Percentiles rank a stretch among this genome's conserved stretches.
Evolutionary conservation across 2,113 vertebrate species (phyloP).

Genomic region (Dicerorhinus sumatrensis): DNA sequence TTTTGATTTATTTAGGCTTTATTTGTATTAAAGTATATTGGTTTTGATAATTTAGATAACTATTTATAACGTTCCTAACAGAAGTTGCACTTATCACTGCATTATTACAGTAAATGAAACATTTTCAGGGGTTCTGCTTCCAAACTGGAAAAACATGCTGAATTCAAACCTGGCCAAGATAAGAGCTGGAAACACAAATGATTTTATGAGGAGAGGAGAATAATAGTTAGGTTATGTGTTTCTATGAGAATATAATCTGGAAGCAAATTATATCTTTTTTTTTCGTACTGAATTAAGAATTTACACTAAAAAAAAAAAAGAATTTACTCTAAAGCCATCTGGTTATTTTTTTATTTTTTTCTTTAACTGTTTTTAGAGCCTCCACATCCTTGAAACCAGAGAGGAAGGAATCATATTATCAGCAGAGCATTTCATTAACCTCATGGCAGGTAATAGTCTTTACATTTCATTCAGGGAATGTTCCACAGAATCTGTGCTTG

Average conservation of each 20-base stretch:
- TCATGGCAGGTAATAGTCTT: background rate
- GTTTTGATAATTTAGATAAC: background rate
- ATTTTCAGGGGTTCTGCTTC: background rate
- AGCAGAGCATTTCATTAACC: background rate
- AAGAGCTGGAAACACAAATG: conserved; percentile 4
- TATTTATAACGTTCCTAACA: conserved; percentile 17
- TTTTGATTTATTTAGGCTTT: conserved; percentile 23
- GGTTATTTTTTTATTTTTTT: background rate
- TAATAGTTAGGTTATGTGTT: background rate
- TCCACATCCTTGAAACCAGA: background rate
- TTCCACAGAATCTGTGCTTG: background rate
- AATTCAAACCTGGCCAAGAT: background rate
- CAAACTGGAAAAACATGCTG: background rate
- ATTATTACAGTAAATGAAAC: conserved; percentile 25
- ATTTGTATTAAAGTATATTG: background rate
- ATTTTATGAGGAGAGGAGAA: conserved; percentile 1
- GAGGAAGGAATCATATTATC: background rate
- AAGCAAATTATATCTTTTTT: background rate
- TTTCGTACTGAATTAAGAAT: background rate
- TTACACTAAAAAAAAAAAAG: background rate
- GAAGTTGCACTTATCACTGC: background rate
- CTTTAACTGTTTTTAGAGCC: background rate
- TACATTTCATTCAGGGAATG: background rate
- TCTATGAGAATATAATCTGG: background rate
- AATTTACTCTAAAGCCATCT: background rate